Base-by-base conservation (phyloP, 2,888 invertebrate species). In the Hipparchia sbordonii region DNA sequence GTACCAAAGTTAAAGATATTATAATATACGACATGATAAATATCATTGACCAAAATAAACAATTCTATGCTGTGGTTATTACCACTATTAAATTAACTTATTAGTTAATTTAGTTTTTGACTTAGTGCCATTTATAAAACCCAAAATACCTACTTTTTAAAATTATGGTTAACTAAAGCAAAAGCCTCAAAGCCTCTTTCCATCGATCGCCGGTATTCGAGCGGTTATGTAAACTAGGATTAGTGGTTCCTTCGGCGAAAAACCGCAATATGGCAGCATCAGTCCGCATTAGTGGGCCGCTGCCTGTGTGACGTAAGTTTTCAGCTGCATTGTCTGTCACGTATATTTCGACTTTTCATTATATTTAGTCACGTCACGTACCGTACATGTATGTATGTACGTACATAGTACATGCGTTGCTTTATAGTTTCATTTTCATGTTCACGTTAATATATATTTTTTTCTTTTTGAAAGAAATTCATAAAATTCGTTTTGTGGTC, bases 191-290 rank as follows among this genome's bases (percentile, higher is more conserved):
- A 51, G 65, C 6, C 39, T 46, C 39, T 46, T 72, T 62, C 33
- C 33, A 33, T 39, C 51, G 60, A 33, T 56, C 39, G 59, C 48
- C 33, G 65, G 48, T 23, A 39, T 67, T 67, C 6, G 57, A 46
- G 45, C 54, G 62, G 79, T 84, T 82, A 79, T 81, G 79, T 83
- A 82, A 86, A 82, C 76, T 76, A 77, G 77, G 79, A 79, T 79
- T 78, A 74, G 75, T 73, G 75, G 78, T 73, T 79, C 80, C 81
- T 79, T 75, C 61, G 70, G 78, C 73, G 77, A 79, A 77, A 80
- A 78, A 80, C 84, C 83, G 82, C 85, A 84, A 78, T 78, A 79
- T 78, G 77, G 72, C 78, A 79, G 74, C 74, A 72, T 75, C 76
- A 76, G 72, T 77, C 77, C 78, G 79, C 78, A 80, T 79, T 76